Conservation (phyloP, 2,113 vertebrate genomes). For the Pelvicachromis taeniatus region DNA sequence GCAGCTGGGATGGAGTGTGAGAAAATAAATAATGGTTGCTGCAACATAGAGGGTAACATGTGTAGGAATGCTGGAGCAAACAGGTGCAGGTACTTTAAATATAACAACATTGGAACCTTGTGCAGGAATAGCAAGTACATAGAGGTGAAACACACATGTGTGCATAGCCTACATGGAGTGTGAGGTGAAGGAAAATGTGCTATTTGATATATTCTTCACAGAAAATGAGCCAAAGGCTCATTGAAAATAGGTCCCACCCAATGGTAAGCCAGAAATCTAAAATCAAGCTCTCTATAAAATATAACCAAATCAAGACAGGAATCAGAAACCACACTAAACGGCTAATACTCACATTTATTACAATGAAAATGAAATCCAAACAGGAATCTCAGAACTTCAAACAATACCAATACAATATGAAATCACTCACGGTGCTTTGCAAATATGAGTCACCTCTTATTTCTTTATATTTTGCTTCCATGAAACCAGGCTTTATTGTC, state of each 20-base stretch:
- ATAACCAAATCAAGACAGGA: background rate
- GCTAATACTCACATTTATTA: too few relatives aligned
- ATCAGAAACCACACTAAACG: background rate
- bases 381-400: too few relatives aligned
- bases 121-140: background rate
- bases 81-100: background rate
- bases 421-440: too few relatives aligned
- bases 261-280: background rate
- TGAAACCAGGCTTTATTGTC: background rate
- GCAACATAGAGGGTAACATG: background rate
- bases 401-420: too few relatives aligned
- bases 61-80: background rate
- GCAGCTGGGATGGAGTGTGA: background rate
- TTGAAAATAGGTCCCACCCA: background rate
- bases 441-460: too few relatives aligned
- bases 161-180: too few relatives aligned
- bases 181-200: background rate
- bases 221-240: background rate
- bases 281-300: background rate
- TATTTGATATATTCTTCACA: background rate
- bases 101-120: background rate
- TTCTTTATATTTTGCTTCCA: too few relatives aligned
- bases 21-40: background rate
- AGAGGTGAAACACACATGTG: background rate
- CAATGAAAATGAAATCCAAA: too few relatives aligned